Evolutionary conservation across 2,797 vertebrate genomes (phyloP).

Genomic region (Carcharodon carcharias): DNA sequence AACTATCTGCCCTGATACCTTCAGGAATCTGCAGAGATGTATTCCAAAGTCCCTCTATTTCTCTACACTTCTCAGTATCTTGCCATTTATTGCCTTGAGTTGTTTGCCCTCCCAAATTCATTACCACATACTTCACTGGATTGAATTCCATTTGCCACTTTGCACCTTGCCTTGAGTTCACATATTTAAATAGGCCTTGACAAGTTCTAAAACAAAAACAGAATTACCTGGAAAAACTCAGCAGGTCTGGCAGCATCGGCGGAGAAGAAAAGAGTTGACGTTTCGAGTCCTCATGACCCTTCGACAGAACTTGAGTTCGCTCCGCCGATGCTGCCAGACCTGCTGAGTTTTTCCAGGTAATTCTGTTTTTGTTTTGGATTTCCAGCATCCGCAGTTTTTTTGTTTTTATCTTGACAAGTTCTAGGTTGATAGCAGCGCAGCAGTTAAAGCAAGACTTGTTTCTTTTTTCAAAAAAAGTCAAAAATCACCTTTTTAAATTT

Average conservation of each 20-base stretch:
- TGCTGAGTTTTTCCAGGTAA: no score
- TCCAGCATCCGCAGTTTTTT: no score
- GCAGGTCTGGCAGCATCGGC: no score
- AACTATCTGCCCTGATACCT: no score
- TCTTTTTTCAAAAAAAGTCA: background rate
- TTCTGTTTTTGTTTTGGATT: no score
- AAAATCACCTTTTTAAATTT: background rate
- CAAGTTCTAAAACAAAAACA: no score
- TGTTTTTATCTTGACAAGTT: background rate
- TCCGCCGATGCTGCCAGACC: no score
- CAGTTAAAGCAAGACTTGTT: background rate
- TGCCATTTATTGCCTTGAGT: background rate
- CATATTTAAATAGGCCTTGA: background rate
- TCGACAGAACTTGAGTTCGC: no score
- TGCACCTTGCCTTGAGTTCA: background rate
- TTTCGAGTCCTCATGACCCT: no score
- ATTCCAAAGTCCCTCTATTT: background rate
- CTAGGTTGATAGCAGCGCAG: background rate
- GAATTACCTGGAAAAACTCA: no score
- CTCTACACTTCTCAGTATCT: background rate
- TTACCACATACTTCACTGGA: background rate
- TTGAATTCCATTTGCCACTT: background rate
- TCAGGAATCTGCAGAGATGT: background rate
- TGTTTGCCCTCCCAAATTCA: background rate
- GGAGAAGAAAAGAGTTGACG: no score